These are phyloP conservation scores for Distichodus sexfasciatus DNA, from an alignment of 2,797 vertebrate genomes.

Conservation along the genomic window DNA sequence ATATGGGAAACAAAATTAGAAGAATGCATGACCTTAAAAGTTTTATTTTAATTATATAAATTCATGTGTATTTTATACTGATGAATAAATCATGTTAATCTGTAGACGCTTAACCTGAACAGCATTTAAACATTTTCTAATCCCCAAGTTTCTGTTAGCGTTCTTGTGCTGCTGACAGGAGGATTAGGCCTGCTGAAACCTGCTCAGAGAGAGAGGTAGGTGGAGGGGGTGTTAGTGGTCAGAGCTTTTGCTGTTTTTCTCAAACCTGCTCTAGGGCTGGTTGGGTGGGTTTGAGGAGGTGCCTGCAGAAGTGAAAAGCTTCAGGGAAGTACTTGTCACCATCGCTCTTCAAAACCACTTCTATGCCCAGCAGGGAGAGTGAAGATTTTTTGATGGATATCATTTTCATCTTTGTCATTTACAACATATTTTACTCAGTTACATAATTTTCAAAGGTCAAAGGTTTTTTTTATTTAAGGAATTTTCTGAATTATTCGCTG, in stretches of 20 bases:
- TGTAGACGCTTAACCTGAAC: not conserved
- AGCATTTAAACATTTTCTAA: slow-evolving; percentile 14
- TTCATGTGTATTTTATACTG: not conserved
- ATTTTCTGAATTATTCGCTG: not conserved
- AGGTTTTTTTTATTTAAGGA: not conserved
- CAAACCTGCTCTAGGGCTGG: slow-evolving; percentile 1
- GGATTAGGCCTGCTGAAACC: slow-evolving; percentile 26
- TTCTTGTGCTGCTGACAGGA: slow-evolving; percentile 1
- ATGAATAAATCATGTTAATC: not conserved
- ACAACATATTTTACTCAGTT: not conserved
- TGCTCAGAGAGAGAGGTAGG: slow-evolving; percentile 21
- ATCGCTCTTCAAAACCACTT: slow-evolving; percentile 3
- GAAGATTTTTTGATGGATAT: slow-evolving; percentile 12
- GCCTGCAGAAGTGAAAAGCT: slow-evolving; percentile 1
- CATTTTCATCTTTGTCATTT: not conserved
- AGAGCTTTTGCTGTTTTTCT: not conserved
- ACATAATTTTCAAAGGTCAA: not conserved
- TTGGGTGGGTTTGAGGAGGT: slow-evolving; percentile 32
- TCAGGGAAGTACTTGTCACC: slow-evolving; percentile 11
- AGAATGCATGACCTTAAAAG: not conserved
- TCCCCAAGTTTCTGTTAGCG: slow-evolving; percentile 39
- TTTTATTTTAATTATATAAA: not conserved
- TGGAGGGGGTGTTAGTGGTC: not conserved
- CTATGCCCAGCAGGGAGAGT: slow-evolving; percentile 10
- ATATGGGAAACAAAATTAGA: too few relatives aligned